phyloP scores from a whole-genome alignment of 1,140 invertebrate species.

The Tribolium madens region DNA sequence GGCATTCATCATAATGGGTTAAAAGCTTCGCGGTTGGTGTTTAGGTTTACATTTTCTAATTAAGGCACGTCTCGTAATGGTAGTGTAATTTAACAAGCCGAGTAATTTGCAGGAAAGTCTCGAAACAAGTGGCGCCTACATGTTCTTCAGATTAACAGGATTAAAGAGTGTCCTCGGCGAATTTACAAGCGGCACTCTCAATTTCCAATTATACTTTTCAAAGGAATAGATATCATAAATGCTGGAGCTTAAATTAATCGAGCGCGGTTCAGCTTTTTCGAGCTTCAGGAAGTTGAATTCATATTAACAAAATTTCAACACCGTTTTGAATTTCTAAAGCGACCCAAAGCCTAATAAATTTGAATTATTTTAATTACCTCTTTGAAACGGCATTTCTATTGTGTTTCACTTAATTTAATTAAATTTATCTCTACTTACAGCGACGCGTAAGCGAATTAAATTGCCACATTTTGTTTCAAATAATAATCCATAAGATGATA shows the following conservation, averaged over 20 bases:
- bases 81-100: slow-evolving; percentile 29
- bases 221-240: slow-evolving; percentile 16
- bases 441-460: not conserved
- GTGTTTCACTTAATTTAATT: not conserved
- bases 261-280: not conserved
- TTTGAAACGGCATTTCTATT: not conserved
- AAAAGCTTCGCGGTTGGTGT: slow-evolving; percentile 29
- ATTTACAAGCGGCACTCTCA: not conserved
- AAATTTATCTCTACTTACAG: not conserved
- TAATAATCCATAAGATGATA: too few species aligned
- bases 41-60: slow-evolving; percentile 34
- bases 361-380: not conserved
- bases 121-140: slow-evolving; percentile 23
- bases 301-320: not conserved
- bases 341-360: not conserved
- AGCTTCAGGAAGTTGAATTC: not conserved
- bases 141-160: slow-evolving; percentile 28
- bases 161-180: slow-evolving; percentile 8
- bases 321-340: not conserved
- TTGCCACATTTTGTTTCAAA: not conserved
- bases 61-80: slow-evolving; percentile 29
- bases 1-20: slow-evolving; percentile 29
- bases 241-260: not conserved
- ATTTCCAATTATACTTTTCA: slow-evolving; percentile 3
- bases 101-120: slow-evolving; percentile 35